phyloP scores from a whole-genome alignment of 2,888 invertebrate genomes.

The Uloborus plumipes region DNA sequence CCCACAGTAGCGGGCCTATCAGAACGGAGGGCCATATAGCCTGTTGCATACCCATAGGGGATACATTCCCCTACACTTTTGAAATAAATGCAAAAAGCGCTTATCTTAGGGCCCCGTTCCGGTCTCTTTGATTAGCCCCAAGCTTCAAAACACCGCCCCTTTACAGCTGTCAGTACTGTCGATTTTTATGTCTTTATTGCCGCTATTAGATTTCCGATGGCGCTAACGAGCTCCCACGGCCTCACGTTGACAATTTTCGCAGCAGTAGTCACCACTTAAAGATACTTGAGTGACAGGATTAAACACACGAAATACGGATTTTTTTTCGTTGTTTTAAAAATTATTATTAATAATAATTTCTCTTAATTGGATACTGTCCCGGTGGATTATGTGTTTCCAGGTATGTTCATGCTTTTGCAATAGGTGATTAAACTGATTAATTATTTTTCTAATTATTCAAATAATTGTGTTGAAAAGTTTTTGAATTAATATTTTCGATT shows the following conservation, averaged over 20 bases:
- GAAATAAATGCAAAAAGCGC: conserved; percentile 29
- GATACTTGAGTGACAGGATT: neutral
- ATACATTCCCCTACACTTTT: conserved; percentile 20
- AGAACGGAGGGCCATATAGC: conserved; percentile 34
- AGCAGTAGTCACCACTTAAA: conserved; percentile 14
- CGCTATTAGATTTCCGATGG: conserved; percentile 52
- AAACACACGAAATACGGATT: too few relatives aligned
- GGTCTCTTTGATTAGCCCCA: conserved; percentile 55
- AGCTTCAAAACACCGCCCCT: conserved; percentile 46
- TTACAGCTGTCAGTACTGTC: conserved; percentile 51
- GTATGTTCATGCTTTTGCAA: too few relatives aligned
- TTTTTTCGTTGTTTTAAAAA: too few relatives aligned
- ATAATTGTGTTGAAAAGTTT: too few relatives aligned
- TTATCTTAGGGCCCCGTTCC: conserved; percentile 37
- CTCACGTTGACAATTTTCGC: conserved; percentile 52
- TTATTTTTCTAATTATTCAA: too few relatives aligned
- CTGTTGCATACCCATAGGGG: conserved; percentile 21
- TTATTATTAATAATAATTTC: too few relatives aligned
- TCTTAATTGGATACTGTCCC: too few relatives aligned
- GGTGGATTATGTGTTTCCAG: too few relatives aligned
- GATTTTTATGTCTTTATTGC: conserved; percentile 63
- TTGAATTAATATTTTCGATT: too few relatives aligned
- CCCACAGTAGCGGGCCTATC: conserved; percentile 42
- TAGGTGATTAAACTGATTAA: too few relatives aligned
- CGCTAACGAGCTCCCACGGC: conserved; percentile 49